A percentile compares a stretch with the other conserved stretches of the same genome.
Evolutionary conservation across 2,888 invertebrate species (phyloP).

Genomic region (Luffia ferchaultella): DNA sequence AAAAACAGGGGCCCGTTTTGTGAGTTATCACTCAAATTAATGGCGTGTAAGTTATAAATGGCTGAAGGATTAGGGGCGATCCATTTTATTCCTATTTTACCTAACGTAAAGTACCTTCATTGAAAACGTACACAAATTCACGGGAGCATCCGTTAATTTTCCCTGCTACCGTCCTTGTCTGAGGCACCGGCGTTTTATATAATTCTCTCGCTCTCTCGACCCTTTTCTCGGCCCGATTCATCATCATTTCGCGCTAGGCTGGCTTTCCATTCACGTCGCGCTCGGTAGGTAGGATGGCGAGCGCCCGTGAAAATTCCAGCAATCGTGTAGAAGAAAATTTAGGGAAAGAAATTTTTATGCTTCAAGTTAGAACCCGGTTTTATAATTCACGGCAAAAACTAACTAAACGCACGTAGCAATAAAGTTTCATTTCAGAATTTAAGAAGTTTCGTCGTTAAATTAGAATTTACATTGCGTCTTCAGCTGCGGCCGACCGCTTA

Average conservation of each 20-base stretch:
- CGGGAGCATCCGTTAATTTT: constrained; percentile 59
- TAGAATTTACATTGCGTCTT: background rate
- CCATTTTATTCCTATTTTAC: constrained; percentile 65
- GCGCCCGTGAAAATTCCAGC: constrained; percentile 1
- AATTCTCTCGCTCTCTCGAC: constrained; percentile 37
- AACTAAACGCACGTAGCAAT: background rate
- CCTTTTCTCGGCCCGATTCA: constrained; percentile 55
- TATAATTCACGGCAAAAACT: background rate
- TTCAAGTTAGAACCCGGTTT: background rate
- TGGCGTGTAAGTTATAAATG: constrained; percentile 66
- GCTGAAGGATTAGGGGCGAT: constrained; percentile 57
- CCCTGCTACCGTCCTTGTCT: constrained; percentile 34
- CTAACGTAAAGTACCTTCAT: constrained; percentile 63
- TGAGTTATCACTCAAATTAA: constrained; percentile 58
- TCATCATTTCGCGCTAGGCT: constrained; percentile 66
- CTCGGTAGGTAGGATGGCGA: background rate
- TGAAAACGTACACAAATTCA: constrained; percentile 66
- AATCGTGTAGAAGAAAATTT: background rate
- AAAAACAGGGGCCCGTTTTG: background rate
- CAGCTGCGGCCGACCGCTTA: background rate
- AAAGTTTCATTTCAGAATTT: background rate
- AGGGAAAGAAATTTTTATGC: background rate
- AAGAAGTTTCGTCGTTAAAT: background rate
- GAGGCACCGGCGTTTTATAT: constrained; percentile 19
- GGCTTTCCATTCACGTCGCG: constrained; percentile 52